Base-by-base conservation (phyloP, 2,888 invertebrate genomes). In the Melanophora roralis region DNA sequence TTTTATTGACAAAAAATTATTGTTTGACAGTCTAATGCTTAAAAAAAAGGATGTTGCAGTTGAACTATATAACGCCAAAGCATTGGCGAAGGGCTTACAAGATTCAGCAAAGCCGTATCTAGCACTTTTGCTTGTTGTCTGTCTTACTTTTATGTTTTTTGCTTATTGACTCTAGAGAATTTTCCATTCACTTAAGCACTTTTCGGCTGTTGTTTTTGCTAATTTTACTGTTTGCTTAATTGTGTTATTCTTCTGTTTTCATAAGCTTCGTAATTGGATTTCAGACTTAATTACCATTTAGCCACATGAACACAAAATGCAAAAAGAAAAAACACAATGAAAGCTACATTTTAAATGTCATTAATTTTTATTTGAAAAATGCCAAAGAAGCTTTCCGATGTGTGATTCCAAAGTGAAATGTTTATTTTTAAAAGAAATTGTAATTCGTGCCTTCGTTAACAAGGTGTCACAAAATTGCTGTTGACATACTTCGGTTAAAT, bases 221-320 rank as follows among this genome's bases (percentile, higher is more conserved):
- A 1, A 38, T 69, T 36, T 12, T 23, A 19, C 23, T 55, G 36
- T 21, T 47, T 38, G 36, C 7, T 67, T 40, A 32, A n/a, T 55
- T 64, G 47, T 36, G 38, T 47, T 49, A 51, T 71, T 77, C 55
- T 75, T 72, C 45, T 81, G 81, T 82, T 85, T 84, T 84, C 80
- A 87, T 87, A 87, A 86, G 85, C 87, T 85, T 83, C 85, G 87
- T 86, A 86, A 86, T 87, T 86, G 88, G 86, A 86, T 87, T 86
- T 86, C 85, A 83, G 85, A 85, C 86, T 86, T 86, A 86, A 86
- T 87, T 86, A 87, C 86, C 88, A 84, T 84, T 86, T 85, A 43
- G 67, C 67, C 67, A 43, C 60, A 60, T 27, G n/a, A 55, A 71
- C 65, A 36, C n/a, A 55, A 12, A 38, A 38, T 43, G 11, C 60